Conservation (phyloP, 2,797 vertebrate species). For the Linurgus olivaceus region DNA sequence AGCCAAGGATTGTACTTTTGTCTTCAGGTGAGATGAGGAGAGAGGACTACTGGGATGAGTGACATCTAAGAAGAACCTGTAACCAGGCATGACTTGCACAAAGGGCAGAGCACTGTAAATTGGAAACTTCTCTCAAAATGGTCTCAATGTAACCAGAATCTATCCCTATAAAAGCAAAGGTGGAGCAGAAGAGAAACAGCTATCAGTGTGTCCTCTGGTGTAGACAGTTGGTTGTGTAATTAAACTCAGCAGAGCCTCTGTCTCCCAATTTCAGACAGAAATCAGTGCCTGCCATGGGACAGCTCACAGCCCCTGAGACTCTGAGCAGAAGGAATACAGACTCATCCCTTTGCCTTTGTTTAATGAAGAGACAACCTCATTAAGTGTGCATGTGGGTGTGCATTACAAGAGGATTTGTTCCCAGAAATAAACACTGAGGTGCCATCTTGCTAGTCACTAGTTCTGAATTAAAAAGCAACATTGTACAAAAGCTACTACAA, state of each 20-base stretch:
- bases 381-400: not conserved
- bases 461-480: not conserved
- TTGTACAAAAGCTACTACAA: not conserved
- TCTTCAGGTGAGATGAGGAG: not conserved
- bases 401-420: not conserved
- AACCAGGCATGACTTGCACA: not conserved
- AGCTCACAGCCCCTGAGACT: accelerated
- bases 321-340: not conserved
- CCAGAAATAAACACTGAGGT: not conserved
- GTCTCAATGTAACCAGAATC: not conserved
- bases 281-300: not conserved
- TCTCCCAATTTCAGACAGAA: not conserved
- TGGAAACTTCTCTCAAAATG: not conserved
- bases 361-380: not conserved
- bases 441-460: not conserved
- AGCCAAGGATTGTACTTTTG: not conserved
- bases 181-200: not conserved
- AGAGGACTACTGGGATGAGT: not conserved
- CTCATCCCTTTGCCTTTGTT: not conserved
- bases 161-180: not conserved
- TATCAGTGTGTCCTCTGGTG: not conserved
- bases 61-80: not conserved
- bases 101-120: not conserved
- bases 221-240: not conserved
- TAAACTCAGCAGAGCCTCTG: not conserved